These are phyloP conservation scores for Telenomus remus DNA, from an alignment of 1,140 invertebrate genomes.

Conservation along the genomic window DNA sequence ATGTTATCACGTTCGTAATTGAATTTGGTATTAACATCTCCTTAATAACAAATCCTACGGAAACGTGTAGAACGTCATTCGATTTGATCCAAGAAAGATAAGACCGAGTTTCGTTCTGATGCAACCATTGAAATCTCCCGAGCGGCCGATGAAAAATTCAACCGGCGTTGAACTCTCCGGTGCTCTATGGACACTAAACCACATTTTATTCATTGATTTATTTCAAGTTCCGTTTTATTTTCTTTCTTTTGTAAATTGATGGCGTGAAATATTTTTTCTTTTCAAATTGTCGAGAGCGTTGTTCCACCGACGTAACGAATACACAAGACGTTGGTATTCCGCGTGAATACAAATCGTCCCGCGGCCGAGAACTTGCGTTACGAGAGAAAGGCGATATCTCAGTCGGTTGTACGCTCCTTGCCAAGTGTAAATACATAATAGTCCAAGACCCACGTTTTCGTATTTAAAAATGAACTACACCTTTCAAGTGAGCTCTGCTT, in stretches of 20 bases:
- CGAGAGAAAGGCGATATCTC: conserved; percentile 55
- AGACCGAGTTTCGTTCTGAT: conserved; percentile 36
- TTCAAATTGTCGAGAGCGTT: conserved; percentile 24
- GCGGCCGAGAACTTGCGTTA: conserved; percentile 41
- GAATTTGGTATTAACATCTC: conserved; percentile 41
- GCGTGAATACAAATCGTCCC: conserved; percentile 58
- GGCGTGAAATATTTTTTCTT: not conserved
- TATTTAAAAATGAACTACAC: not conserved
- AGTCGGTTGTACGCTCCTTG: conserved; percentile 26
- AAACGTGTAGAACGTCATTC: conserved; percentile 37
- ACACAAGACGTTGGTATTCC: conserved; percentile 41
- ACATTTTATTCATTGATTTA: conserved; percentile 22
- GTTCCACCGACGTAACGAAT: conserved; percentile 10
- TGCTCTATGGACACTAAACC: not conserved
- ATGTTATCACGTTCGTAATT: conserved; percentile 23
- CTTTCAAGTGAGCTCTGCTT: not conserved
- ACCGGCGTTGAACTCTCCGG: not conserved
- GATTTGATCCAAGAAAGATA: conserved; percentile 29
- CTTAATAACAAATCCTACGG: conserved; percentile 38
- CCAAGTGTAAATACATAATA: conserved; percentile 55
- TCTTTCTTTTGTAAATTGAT: not conserved
- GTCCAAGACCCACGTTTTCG: conserved; percentile 30
- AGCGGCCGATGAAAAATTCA: not conserved
- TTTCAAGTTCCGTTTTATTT: not conserved
- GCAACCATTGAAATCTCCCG: conserved; percentile 45